Evolutionary conservation across 2,888 invertebrate species (phyloP), one percentile per base, ranked within the genome.

Genomic region (Lithosia quadra): DNA sequence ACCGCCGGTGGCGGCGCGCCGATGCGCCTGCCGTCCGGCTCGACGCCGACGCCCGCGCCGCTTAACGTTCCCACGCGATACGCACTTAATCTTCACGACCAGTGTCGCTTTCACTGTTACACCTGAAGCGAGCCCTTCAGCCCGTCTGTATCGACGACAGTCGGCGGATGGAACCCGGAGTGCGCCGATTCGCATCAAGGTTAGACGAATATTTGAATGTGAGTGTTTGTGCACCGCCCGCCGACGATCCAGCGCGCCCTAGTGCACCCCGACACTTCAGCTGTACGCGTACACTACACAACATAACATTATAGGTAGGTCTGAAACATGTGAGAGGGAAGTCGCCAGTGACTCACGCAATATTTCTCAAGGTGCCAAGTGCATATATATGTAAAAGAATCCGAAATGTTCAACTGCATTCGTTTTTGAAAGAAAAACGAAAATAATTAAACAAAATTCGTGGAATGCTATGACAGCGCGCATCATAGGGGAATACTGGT

Each of bases 101-200:
- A 84, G 88, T 87, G 88, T 85, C 85, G 86, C 86, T 88, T 85
- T 88, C 87, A 88, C 91, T 86, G 88, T 88, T 85, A 86, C 90
- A 87, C 89, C 91, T 90, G 91, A 90, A 91, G 90, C 92, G 88
- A 92, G 90, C 91, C 90, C 92, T 90, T 90, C 91, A 88, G 90
- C 92, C 91, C 91, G 91, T 91, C 92, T 87, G 90, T 90, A 88
- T 88, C 88, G 91, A 91, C 92, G 92, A 90, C 91, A 88, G 87
- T 89, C 93, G 92, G 92, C 94, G 93, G 92, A 94, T 94, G 94
- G 94, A 93, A 93, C 94, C 94, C 94, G 92, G 93, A 93, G 93
- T 93, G 94, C 93, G 91, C 92, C 94, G 92, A 94, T 92, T 93
- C 94, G 94, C 94, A 93, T 93, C 93, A 94, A 94, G 94, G 94